A percentile compares a stretch with the other conserved stretches of the same genome.
These are phyloP conservation scores for Parauchenoglanis ngamensis DNA, from an alignment of 2,797 vertebrate genomes.

Conservation along the genomic window DNA sequence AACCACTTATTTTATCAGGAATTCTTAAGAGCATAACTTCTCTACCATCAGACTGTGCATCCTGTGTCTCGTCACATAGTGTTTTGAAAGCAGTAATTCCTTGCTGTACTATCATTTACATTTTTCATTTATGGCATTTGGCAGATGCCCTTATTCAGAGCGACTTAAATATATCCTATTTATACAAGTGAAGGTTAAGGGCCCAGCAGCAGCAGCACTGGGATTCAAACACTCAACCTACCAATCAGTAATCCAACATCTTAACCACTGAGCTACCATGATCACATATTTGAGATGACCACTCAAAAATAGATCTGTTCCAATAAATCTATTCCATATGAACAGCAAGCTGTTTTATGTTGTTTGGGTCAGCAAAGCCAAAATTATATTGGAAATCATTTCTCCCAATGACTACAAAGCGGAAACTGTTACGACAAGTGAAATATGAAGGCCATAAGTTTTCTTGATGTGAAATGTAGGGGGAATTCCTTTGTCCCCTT, in stretches of 20 bases:
- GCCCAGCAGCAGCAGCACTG: too few relatives aligned
- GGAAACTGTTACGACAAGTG: not conserved
- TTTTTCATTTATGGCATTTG: too few relatives aligned
- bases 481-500: not conserved
- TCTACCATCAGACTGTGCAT: slow-evolving; percentile 78
- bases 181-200: too few relatives aligned
- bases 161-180: too few relatives aligned
- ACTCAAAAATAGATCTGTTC: slow-evolving; percentile 7
- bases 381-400: slow-evolving; percentile 18
- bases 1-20: slow-evolving; percentile 1
- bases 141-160: too few relatives aligned
- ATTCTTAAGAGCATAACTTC: slow-evolving; percentile 53
- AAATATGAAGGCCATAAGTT: not conserved
- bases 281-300: not conserved
- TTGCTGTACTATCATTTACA: not conserved
- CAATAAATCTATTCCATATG: not conserved
- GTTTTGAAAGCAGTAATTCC: slow-evolving; percentile 3
- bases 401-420: not conserved
- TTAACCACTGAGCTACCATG: too few relatives aligned
- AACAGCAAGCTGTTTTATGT: not conserved
- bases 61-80: slow-evolving; percentile 72
- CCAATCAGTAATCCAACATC: too few relatives aligned
- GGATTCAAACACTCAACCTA: too few relatives aligned
- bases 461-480: not conserved
- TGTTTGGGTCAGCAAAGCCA: slow-evolving; percentile 1